Evolutionary conservation across 2,888 invertebrate species (phyloP).

Genomic region (Branchipolynoe longqiensis): DNA sequence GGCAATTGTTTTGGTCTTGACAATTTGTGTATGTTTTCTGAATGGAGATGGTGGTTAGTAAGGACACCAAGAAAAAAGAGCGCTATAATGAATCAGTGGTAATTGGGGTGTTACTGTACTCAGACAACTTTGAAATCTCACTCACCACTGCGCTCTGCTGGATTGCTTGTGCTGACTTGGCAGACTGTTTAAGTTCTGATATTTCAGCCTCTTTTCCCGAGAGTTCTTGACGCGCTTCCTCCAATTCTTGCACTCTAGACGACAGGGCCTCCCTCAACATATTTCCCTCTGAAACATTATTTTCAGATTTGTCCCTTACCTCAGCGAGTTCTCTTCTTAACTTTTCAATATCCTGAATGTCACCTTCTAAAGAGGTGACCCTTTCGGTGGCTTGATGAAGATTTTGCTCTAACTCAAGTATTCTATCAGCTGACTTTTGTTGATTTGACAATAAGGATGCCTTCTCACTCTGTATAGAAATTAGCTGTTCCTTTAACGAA

Average conservation of each 20-base stretch:
- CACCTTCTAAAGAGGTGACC: constrained; percentile 1
- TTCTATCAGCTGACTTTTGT: background rate
- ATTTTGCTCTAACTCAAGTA: background rate
- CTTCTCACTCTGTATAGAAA: background rate
- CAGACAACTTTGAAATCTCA: too few species aligned
- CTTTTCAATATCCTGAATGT: background rate
- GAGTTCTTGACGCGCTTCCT: background rate
- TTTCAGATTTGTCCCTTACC: constrained; percentile 4
- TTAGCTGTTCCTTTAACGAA: background rate
- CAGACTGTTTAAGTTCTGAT: constrained; percentile 13
- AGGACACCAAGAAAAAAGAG: too few species aligned
- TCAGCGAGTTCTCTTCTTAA: background rate
- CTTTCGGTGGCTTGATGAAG: background rate
- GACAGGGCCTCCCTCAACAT: constrained; percentile 17
- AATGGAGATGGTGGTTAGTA: too few species aligned
- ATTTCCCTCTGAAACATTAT: background rate
- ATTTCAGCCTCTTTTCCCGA: background rate
- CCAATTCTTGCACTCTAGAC: background rate
- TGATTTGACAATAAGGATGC: background rate
- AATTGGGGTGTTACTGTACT: too few species aligned
- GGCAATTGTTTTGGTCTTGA: too few species aligned
- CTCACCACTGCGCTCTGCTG: too few species aligned
- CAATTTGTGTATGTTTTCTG: too few species aligned
- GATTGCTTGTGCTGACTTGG: background rate
- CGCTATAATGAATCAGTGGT: too few species aligned